phyloP scores from a whole-genome alignment of 2,113 vertebrate genomes.

The Nestor notabilis region DNA sequence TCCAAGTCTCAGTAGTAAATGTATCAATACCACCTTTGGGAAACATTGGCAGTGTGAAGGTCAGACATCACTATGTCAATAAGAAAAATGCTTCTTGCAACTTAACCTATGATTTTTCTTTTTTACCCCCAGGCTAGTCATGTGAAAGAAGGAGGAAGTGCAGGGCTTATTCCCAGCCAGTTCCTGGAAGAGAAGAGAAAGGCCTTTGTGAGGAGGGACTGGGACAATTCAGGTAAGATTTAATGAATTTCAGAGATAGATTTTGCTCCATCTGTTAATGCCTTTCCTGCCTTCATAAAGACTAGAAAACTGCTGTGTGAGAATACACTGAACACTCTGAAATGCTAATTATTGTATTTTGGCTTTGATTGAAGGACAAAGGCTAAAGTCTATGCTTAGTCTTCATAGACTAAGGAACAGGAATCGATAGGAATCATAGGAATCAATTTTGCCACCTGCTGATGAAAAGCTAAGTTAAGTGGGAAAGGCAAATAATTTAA shows the following conservation, averaged over 20 bases:
- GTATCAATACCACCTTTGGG: not conserved
- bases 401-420: too few relatives aligned
- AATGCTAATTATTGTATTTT: not conserved
- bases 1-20: not conserved
- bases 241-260: not conserved
- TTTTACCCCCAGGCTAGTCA: conserved; percentile 80
- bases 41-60: not conserved
- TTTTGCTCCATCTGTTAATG: conserved; percentile 15
- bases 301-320: not conserved
- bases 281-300: not conserved
- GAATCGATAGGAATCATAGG: too few relatives aligned
- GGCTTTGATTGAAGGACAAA: not conserved
- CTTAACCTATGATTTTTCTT: not conserved
- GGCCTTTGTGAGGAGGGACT: conserved; percentile 95
- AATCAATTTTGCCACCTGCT: conserved; percentile 57
- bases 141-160: conserved; percentile 88
- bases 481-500: not conserved
- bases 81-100: not conserved
- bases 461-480: conserved; percentile 2
- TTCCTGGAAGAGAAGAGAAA: conserved; percentile 98
- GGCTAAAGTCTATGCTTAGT: not conserved
- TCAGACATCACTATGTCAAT: not conserved
- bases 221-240: conserved; percentile 83
- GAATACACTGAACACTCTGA: not conserved
- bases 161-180: conserved; percentile 97